Evolutionary conservation across 2,888 invertebrate genomes (phyloP), one percentile per base, ranked within the genome.

Genomic region (Tineola bisselliella): DNA sequence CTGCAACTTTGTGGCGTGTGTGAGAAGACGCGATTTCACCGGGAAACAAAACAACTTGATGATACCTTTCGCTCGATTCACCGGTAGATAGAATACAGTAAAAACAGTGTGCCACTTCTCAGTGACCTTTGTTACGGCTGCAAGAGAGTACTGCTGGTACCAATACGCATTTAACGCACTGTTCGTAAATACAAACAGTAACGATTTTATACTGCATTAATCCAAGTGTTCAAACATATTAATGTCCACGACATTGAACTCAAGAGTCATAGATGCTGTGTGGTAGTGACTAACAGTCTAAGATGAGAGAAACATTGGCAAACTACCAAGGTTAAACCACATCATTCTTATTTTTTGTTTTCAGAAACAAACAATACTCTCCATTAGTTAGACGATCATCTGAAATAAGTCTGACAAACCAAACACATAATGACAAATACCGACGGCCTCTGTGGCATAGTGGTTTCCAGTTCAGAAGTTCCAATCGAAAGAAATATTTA

Each of bases 11-110:
- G 69, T 69, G 69, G 73, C 74, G 61, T n/a, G 75, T 82, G 82
- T 81, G 83, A 80, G 76, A 79, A 79, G 75, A 75, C 68, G 71
- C 76, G 83, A 82, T 84, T 84, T 84, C 84, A 79, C 84, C 78
- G 75, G 77, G 80, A 80, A 80, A 76, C 76, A 65, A 70, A 70
- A 65, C 67, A 68, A 69, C 72, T 70, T 72, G 77, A 71, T 72
- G 77, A 79, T 81, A 79, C 84, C 81, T 84, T 84, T 82, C 83
- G 83, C 83, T 86, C 76, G 76, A 79, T 79, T 75, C 76, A 73
- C 76, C 75, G 75, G 71, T 69, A 75, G 77, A 80, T 79, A 77
- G 73, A 74, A 74, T 79, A 74, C 75, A 75, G 75, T 74, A 79
- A 79, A 78, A 81, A 81, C 77, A 68, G 70, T 77, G 84, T 75